Percentiles rank a stretch among this genome's conserved stretches.
These are phyloP conservation scores for Saxidomus purpurata DNA, from an alignment of 1,140 invertebrate species.

Conservation along the genomic window DNA sequence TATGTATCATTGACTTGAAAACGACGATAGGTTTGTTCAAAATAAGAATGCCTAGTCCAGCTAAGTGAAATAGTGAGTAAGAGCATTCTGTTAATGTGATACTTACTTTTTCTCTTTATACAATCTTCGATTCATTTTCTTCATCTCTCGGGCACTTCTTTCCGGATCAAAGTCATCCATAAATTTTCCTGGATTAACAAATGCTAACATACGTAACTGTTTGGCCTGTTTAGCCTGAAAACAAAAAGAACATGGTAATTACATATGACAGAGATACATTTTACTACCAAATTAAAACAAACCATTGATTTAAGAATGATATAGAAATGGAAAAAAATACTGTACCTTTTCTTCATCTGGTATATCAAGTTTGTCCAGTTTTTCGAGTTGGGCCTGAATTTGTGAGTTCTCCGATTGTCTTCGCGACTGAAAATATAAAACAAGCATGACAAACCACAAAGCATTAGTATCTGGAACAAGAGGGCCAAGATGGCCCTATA, in stretches of 20 bases:
- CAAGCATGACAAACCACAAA: too few species aligned
- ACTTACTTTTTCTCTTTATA: slow-evolving; percentile 81
- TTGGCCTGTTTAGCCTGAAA: slow-evolving; percentile 63
- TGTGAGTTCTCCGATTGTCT: slow-evolving; percentile 46
- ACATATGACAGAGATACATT: too few species aligned
- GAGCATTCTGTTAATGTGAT: too few species aligned
- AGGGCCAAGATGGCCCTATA: too few species aligned
- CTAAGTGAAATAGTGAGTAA: too few species aligned
- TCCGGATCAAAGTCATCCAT: slow-evolving; percentile 86
- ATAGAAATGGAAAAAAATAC: too few species aligned
- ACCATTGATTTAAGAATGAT: too few species aligned
- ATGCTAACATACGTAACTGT: slow-evolving; percentile 80
- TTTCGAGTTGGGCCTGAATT: slow-evolving; percentile 49
- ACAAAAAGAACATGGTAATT: neutral
- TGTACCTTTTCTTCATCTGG: slow-evolving; percentile 61
- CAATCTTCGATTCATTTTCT: slow-evolving; percentile 84
- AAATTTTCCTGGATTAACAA: slow-evolving; percentile 84
- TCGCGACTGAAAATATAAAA: slow-evolving; percentile 6
- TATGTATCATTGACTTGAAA: too few species aligned
- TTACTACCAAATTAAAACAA: too few species aligned
- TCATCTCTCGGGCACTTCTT: slow-evolving; percentile 84
- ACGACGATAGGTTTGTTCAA: too few species aligned
- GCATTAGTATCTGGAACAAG: too few species aligned
- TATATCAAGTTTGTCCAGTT: slow-evolving; percentile 49
- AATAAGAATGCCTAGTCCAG: too few species aligned